phyloP scores from a whole-genome alignment of 1,140 invertebrate species.

The Formica exsecta region DNA sequence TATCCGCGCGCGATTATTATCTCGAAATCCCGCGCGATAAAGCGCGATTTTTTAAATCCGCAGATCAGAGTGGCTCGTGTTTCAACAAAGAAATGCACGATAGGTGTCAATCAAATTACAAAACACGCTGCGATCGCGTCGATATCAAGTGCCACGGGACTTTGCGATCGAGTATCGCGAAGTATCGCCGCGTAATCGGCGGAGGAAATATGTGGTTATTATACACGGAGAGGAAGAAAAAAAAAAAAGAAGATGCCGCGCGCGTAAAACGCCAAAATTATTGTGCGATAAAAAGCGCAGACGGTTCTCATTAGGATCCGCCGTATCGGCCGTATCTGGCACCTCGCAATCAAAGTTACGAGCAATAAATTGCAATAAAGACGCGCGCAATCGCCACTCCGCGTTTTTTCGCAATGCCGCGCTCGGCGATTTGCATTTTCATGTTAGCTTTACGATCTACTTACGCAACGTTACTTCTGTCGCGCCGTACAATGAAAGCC shows the following conservation, averaged over 20 bases:
- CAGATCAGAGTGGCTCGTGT: not conserved
- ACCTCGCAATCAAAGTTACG: slow-evolving; percentile 56
- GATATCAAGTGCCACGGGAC: not conserved
- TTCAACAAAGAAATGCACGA: slow-evolving; percentile 2
- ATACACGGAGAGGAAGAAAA: not conserved
- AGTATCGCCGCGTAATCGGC: slow-evolving; percentile 12
- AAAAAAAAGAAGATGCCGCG: not conserved
- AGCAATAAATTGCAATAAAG: slow-evolving; percentile 69
- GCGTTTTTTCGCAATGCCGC: slow-evolving; percentile 48
- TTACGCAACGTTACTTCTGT: slow-evolving; percentile 59
- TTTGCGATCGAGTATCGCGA: not conserved
- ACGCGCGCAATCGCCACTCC: slow-evolving; percentile 44
- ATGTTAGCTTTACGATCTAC: slow-evolving; percentile 59
- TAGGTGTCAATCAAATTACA: slow-evolving; percentile 28
- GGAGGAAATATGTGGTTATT: slow-evolving; percentile 35
- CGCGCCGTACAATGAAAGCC: slow-evolving; percentile 40
- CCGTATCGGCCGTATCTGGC: slow-evolving; percentile 51
- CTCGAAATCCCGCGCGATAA: slow-evolving; percentile 18
- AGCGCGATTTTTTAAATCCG: slow-evolving; percentile 27
- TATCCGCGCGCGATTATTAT: slow-evolving; percentile 21
- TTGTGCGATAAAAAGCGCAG: slow-evolving; percentile 37
- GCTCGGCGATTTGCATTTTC: slow-evolving; percentile 58
- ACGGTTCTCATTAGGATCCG: slow-evolving; percentile 47
- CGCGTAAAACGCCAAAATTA: slow-evolving; percentile 51
- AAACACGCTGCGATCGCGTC: not conserved